A percentile compares a stretch with the other conserved stretches of the same genome.
phyloP scores from a whole-genome alignment of 2,797 vertebrate species.

The Anguilla marmorata region DNA sequence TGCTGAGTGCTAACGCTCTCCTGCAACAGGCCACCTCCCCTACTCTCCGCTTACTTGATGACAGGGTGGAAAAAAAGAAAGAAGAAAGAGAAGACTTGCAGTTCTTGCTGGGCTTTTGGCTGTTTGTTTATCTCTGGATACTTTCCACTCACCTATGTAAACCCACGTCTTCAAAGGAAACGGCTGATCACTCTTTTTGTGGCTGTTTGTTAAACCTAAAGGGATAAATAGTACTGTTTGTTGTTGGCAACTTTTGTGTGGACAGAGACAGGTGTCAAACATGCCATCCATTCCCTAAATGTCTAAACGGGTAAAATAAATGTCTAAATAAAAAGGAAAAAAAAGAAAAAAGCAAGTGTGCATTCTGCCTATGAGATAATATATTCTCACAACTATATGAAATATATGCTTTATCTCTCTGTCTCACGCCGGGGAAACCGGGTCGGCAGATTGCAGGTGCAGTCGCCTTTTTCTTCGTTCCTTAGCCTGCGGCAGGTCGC shows the following conservation, averaged over 20 bases:
- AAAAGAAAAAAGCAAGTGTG: neutral
- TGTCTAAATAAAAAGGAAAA: neutral
- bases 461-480: neutral
- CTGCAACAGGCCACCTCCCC: neutral
- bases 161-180: slow-evolving; percentile 17
- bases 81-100: neutral
- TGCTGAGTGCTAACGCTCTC: neutral
- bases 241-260: neutral
- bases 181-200: slow-evolving; percentile 22
- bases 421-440: neutral
- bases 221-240: neutral
- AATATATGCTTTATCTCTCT: neutral
- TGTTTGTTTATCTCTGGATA: slow-evolving; percentile 24
- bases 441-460: neutral
- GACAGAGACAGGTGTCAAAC: neutral
- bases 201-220: neutral
- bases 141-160: slow-evolving; percentile 7
- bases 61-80: slow-evolving; percentile 11
- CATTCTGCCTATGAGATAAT: neutral
- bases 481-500: neutral
- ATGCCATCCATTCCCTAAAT: neutral
- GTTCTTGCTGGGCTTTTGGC: neutral
- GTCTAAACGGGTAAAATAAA: neutral
- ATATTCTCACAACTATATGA: neutral
- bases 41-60: neutral